phyloP scores from a whole-genome alignment of 2,113 vertebrate genomes.

The Sialia sialis region DNA sequence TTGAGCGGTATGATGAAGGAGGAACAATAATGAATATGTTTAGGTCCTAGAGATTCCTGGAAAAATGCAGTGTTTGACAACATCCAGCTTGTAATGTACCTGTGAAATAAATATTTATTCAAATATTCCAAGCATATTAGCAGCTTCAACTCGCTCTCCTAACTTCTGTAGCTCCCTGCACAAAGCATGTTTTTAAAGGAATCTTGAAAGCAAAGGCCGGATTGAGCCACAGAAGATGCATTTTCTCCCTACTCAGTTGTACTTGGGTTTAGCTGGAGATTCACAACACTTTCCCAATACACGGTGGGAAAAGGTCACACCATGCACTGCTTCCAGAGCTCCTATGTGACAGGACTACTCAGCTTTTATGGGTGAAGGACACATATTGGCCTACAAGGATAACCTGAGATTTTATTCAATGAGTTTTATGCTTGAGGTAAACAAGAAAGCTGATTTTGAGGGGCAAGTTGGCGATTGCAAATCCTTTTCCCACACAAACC shows the following conservation, averaged over 20 bases:
- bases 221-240: accelerated
- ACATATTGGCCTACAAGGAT: background rate
- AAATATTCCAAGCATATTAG: background rate
- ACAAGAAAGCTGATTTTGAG: constrained; percentile 42
- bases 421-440: background rate
- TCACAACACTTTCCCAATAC: accelerated
- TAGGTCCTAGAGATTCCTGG: background rate
- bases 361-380: background rate
- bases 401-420: background rate
- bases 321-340: background rate
- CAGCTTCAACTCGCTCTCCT: background rate
- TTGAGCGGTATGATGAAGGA: accelerated
- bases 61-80: background rate
- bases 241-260: background rate
- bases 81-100: background rate
- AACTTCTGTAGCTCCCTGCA: background rate
- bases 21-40: background rate
- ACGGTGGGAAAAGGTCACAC: background rate
- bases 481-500: constrained; percentile 17
- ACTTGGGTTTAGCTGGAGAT: background rate
- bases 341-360: background rate
- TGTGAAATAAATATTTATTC: background rate
- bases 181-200: background rate
- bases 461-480: background rate
- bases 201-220: background rate